Base-by-base conservation (phyloP, 1,140 invertebrate genomes). In the Ceratina calcarata region DNA sequence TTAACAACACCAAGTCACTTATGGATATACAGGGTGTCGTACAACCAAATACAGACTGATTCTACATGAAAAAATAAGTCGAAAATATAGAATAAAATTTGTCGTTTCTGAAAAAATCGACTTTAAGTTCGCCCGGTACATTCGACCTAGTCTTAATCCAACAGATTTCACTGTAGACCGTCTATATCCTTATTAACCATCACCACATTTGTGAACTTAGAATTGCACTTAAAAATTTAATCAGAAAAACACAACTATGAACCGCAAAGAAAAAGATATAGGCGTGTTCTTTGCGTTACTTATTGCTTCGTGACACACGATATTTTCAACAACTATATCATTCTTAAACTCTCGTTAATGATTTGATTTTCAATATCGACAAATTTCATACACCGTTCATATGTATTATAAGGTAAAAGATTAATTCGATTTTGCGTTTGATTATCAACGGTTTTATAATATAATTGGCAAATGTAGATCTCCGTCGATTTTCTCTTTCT, bases 401-500 rank as follows among this genome's bases (percentile, higher is more conserved):
- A 45, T 10, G 37, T 10, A 7, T n/a, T 8, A 45, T n/a, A 45
- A 49, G n/a, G 32, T 37, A 66, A 66, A 20, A 3, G 27, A 16
- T 64, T 64, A 64, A 64, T 37, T 24, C 58, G 61, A 37, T 37
- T 37, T 64, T 37, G 1, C 24, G 32, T 64, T 10, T 0, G 27
- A 64, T 37, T 64, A n/a, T 37, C 16, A 45, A 45, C 7, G 37
- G 61, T 16, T 37, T n/a, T 32, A 3, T 18, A 53, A 3, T 18
- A 53, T 18, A 61, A 58, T 72, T 45, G 62, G 22, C 51, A 66
- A 81, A 73, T 61, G 53, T 81, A 78, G 72, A 71, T 45, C 80
- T 66, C 81, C 78, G 78, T 74, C 16, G 58, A 15, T 37, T 32
- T 53, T 55, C 10, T 10, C 13, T 13, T 27, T 51, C 49, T 3